A percentile compares a stretch with the other conserved stretches of the same genome.
Conservation (phyloP, 1,140 invertebrate species). For the Euglossa dilemma region DNA sequence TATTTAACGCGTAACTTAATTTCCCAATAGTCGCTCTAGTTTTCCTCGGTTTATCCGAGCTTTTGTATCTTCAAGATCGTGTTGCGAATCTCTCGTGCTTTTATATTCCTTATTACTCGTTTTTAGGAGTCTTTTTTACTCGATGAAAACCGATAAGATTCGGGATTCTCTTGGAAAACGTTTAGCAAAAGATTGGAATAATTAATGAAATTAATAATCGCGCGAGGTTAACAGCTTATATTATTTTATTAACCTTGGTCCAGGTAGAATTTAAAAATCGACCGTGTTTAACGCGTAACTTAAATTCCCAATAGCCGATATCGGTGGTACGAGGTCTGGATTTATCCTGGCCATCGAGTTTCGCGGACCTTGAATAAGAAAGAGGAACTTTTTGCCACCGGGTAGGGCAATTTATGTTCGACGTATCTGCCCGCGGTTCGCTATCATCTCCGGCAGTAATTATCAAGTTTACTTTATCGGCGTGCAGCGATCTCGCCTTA, state of each 20-base stretch:
- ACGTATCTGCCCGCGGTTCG: too few species aligned
- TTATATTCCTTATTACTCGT: not conserved
- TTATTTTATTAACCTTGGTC: too few species aligned
- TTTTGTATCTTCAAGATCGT: not conserved
- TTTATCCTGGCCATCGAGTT: not conserved
- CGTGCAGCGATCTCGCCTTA: not conserved
- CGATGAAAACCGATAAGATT: too few species aligned
- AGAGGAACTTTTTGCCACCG: not conserved
- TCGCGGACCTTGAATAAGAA: not conserved
- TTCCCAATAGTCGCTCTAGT: too few species aligned
- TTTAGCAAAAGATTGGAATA: too few species aligned
- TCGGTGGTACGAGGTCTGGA: not conserved
- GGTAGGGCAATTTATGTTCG: not conserved
- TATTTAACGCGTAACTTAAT: not conserved
- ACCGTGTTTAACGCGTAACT: not conserved
- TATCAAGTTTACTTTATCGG: not conserved
- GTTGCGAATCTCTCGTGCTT: too few species aligned
- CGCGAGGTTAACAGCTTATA: too few species aligned
- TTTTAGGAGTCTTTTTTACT: too few species aligned
- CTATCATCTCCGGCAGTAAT: not conserved
- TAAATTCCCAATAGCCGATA: not conserved
- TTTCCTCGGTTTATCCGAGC: too few species aligned
- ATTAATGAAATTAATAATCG: too few species aligned
- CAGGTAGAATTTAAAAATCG: too few species aligned
- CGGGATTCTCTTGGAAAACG: too few species aligned